A percentile compares a stretch with the other conserved stretches of the same genome.
Evolutionary conservation across 2,888 invertebrate genomes (phyloP).

Genomic region (Melinaea marsaeus): DNA sequence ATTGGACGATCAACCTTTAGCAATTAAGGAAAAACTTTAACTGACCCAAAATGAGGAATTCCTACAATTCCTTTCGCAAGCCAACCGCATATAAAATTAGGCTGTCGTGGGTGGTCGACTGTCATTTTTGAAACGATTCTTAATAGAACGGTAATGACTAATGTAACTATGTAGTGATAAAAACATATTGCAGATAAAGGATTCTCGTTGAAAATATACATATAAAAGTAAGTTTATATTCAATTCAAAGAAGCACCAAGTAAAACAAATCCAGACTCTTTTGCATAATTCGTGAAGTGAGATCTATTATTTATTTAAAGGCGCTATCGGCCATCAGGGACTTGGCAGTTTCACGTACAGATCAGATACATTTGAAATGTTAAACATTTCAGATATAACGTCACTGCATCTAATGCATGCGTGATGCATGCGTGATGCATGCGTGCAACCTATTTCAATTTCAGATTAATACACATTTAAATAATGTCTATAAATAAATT

Average conservation of each 20-base stretch:
- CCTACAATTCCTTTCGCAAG: conserved; percentile 26
- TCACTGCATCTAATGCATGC: conserved; percentile 44
- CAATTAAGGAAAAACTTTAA: conserved; percentile 30
- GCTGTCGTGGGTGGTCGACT: conserved; percentile 30
- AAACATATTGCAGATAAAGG: no score
- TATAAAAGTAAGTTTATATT: no score
- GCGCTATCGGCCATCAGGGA: conserved; percentile 15
- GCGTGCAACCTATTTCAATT: conserved; percentile 42
- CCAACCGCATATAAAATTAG: conserved; percentile 30
- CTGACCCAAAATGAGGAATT: conserved; percentile 29
- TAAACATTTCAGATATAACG: conserved; percentile 39
- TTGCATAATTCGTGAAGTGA: conserved; percentile 7
- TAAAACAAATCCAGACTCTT: background rate
- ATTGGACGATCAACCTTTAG: conserved; percentile 18
- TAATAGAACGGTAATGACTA: conserved; percentile 2
- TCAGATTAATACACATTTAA: conserved; percentile 50
- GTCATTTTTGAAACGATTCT: conserved; percentile 26
- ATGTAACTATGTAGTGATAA: background rate
- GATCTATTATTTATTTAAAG: conserved; percentile 26
- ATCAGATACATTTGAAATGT: conserved; percentile 41
- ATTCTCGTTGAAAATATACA: no score
- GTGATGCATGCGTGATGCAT: conserved; percentile 41
- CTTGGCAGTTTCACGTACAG: conserved; percentile 15
- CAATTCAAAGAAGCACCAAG: background rate
- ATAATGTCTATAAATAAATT: conserved; percentile 40